Base-by-base conservation (phyloP, 2,113 vertebrate genomes). In the Ondatra zibethicus region DNA sequence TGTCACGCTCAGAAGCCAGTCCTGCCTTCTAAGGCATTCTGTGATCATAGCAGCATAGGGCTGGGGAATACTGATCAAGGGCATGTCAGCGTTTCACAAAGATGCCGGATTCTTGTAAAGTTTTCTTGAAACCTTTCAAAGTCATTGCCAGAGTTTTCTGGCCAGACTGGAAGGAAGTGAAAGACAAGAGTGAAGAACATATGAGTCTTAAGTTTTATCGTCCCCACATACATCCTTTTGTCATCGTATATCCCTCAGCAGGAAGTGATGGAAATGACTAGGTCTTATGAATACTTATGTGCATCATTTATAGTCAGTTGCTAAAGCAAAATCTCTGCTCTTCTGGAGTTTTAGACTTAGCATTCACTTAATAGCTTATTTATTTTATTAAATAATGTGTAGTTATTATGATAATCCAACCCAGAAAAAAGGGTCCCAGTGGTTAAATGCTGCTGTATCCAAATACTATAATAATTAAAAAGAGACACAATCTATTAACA, bases 91-190 rank as follows among this genome's bases (percentile, higher is more conserved):
- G 61, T 95, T 95, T 96, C 85, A 92, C 93, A 92, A 95, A 88
- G 50, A 72, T 95, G 88, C 93, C 92, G 76, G 89, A 90, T 90
- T 85, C 66, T 63, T 94, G 29, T 29, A 91, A n/a, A n/a, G 94
- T 87, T 93, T 91, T 86, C 50, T 84, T 29, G 36, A 93, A 92
- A 93, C 47, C 63, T 92, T 93, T 92, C n/a, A 5, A 96, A 97
- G 50, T 72, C 88, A 63, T 93, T 81, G n/a, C 73, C 77, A 91
- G 88, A 80, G 75, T 92, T 96, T 94, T 94, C 88, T 8, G 58
- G 68, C 27, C 13, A 96, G 39, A 90, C 65, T 93, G 75, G 63
- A 96, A 97, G 70, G 45, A 96, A 92, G 13, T 81, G 11, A 13
- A 82, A 89, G 75, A 93, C n/a, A 84, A 86, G 65, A 85, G 55